These are phyloP conservation scores for Mus minutoides DNA, from an alignment of 2,797 vertebrate genomes.

Conservation along the genomic window DNA sequence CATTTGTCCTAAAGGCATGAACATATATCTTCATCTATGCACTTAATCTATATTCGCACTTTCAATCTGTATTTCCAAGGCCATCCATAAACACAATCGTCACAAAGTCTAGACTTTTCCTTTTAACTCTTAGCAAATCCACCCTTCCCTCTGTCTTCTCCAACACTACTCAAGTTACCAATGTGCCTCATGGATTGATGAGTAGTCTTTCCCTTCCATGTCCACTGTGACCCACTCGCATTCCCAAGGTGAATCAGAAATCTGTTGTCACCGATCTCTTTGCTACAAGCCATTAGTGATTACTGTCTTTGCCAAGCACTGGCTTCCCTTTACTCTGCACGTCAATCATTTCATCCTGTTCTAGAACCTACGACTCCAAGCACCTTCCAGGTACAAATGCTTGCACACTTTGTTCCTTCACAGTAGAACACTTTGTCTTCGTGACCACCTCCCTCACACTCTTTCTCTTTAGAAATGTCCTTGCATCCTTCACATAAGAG, in stretches of 20 bases:
- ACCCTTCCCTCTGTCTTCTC: not conserved
- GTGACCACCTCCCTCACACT: not conserved
- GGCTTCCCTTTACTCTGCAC: not conserved
- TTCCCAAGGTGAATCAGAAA: not conserved
- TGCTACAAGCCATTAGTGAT: not conserved
- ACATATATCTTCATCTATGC: not conserved
- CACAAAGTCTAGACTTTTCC: not conserved
- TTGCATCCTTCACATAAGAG: not conserved
- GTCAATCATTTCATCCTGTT: not conserved
- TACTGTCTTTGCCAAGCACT: not conserved
- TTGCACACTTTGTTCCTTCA: not conserved
- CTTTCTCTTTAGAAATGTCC: not conserved
- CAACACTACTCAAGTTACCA: not conserved
- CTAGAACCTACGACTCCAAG: not conserved
- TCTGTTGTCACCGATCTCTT: not conserved
- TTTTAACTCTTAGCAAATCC: not conserved
- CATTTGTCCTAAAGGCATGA: not conserved
- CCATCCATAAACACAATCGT: not conserved
- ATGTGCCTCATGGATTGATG: not conserved
- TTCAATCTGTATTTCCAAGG: not conserved
- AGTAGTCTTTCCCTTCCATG: no score
- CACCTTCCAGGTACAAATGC: not conserved
- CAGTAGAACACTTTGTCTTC: not conserved
- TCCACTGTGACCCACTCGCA: not conserved
- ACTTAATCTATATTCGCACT: not conserved